Evolutionary conservation across 2,113 vertebrate species (phyloP).

Genomic region (Odocoileus virginianus): DNA sequence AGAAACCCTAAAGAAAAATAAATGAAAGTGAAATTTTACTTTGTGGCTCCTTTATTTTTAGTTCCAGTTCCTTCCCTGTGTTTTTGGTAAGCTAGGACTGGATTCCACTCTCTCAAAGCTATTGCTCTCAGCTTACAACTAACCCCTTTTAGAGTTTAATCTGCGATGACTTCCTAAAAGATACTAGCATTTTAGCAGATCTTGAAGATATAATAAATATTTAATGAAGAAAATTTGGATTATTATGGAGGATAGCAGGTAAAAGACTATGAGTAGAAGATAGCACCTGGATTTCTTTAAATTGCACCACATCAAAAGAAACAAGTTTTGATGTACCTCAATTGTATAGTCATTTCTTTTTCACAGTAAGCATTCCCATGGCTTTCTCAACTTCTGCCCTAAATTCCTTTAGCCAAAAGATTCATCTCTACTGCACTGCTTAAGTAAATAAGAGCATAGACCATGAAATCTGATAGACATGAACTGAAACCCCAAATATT

Average conservation of each 20-base stretch:
- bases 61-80: not conserved
- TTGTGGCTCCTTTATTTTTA: not conserved
- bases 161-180: conserved; percentile 23
- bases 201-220: not conserved
- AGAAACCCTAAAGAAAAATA: not conserved
- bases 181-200: not conserved
- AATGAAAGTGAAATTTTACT: not conserved
- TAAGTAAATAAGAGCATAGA: not conserved
- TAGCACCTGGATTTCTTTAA: not conserved
- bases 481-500: not conserved
- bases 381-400: not conserved
- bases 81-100: not conserved
- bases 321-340: not conserved
- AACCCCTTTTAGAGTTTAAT: not conserved
- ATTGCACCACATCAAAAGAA: not conserved
- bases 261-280: not conserved
- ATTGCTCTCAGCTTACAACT: not conserved
- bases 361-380: too few species aligned
- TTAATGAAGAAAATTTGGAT: not conserved
- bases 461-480: not conserved
- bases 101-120: not conserved
- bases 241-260: not conserved
- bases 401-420: not conserved
- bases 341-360: accelerated
- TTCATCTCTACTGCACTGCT: not conserved